Percentiles rank a stretch among this genome's conserved stretches.
Conservation (phyloP, 2,888 invertebrate genomes). For the Silvanus unidentatus region DNA sequence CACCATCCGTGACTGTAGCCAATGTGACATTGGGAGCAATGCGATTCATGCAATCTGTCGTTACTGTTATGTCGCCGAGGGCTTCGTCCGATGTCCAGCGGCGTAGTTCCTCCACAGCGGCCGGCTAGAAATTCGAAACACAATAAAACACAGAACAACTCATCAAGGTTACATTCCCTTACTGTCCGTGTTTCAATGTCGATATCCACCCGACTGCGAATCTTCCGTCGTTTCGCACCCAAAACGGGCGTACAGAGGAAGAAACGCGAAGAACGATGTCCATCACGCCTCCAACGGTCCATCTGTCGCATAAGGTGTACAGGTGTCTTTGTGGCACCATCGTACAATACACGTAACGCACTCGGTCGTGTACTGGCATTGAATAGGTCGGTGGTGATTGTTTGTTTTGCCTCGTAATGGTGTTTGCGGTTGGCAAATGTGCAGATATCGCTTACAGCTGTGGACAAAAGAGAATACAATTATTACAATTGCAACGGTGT, state of each 20-base stretch:
- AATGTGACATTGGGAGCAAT: constrained; percentile 45
- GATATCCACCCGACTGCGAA: constrained; percentile 65
- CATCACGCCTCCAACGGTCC: constrained; percentile 62
- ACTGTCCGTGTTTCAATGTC: constrained; percentile 87
- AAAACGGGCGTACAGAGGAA: constrained; percentile 78
- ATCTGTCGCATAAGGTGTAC: constrained; percentile 61
- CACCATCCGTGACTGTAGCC: constrained; percentile 49
- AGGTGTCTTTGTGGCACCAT: constrained; percentile 63
- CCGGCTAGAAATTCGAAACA: constrained; percentile 57
- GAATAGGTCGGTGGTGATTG: constrained; percentile 69
- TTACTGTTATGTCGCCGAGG: constrained; percentile 74
- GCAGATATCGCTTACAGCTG: constrained; percentile 89
- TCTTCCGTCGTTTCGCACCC: constrained; percentile 62
- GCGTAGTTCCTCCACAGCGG: constrained; percentile 69
- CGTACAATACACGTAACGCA: constrained; percentile 72
- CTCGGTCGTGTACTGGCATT: constrained; percentile 66
- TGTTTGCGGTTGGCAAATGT: constrained; percentile 74
- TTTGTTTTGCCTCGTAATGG: constrained; percentile 68
- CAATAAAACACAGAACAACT: neutral
- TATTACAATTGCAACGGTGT: too few species aligned
- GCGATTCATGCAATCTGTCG: constrained; percentile 70
- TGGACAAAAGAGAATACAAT: neutral
- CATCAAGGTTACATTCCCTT: constrained; percentile 49
- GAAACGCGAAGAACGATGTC: constrained; percentile 59
- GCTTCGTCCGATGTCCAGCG: constrained; percentile 82